phyloP scores from a whole-genome alignment of 2,888 invertebrate species.

The Tiphia femorata region DNA sequence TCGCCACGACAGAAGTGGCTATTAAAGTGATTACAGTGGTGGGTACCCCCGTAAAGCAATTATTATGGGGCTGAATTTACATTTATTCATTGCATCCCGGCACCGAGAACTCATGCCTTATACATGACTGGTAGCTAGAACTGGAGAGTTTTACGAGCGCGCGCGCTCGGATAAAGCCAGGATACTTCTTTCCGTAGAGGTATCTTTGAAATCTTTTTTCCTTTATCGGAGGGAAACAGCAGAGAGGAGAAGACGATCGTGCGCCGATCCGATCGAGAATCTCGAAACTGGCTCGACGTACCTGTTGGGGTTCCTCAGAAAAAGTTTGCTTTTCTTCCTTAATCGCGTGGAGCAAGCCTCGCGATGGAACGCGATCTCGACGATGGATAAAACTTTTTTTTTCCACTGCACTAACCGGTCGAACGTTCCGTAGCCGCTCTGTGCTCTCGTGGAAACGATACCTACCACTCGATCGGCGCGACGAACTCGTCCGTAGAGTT shows the following conservation, averaged over 20 bases:
- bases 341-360: no score
- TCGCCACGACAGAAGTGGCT: slow-evolving; percentile 56
- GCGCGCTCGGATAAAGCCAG: slow-evolving; percentile 39
- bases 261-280: not conserved
- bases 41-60: slow-evolving; percentile 59
- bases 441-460: no score
- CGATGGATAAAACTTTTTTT: no score
- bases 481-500: no score
- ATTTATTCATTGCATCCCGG: slow-evolving; percentile 60
- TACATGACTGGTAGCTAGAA: slow-evolving; percentile 58
- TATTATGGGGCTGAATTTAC: slow-evolving; percentile 62
- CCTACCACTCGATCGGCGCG: no score
- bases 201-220: slow-evolving; percentile 13
- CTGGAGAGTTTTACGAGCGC: slow-evolving; percentile 43
- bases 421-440: no score
- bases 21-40: slow-evolving; percentile 63
- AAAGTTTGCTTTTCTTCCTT: no score
- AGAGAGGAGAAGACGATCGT: no score
- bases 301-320: no score
- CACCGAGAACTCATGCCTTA: slow-evolving; percentile 50
- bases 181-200: not conserved
- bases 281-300: not conserved
- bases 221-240: no score
- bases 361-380: no score
- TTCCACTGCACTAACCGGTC: no score